phyloP scores from a whole-genome alignment of 2,113 vertebrate genomes.

The Hippocampus abdominalis region DNA sequence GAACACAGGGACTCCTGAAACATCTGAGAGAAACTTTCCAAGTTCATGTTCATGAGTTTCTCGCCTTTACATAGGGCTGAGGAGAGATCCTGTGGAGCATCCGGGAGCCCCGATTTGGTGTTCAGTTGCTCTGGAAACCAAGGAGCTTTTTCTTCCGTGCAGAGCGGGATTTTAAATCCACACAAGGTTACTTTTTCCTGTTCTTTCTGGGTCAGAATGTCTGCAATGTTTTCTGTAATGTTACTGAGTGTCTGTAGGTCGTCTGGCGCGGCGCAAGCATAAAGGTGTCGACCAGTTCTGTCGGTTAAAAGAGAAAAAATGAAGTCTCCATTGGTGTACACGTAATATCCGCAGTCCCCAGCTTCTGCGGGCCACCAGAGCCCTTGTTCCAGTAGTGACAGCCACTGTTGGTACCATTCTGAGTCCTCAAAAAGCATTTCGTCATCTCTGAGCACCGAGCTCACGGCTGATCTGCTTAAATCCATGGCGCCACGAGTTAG shows the following conservation, averaged over 20 bases:
- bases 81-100: conserved; percentile 83
- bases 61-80: conserved; percentile 80
- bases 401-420: conserved; percentile 88
- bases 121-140: conserved; percentile 73
- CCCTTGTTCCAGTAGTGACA: conserved; percentile 83
- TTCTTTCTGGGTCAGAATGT: conserved; percentile 67
- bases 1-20: conserved; percentile 81
- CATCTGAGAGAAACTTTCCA: conserved; percentile 85
- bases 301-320: conserved; percentile 92
- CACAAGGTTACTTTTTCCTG: conserved; percentile 77
- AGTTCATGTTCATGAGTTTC: conserved; percentile 84
- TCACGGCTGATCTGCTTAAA: conserved; percentile 63
- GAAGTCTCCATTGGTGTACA: conserved; percentile 85
- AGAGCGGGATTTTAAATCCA: conserved; percentile 85
- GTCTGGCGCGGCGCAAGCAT: conserved; percentile 78
- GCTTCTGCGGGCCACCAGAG: conserved; percentile 91
- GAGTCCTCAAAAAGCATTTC: conserved; percentile 70
- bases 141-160: conserved; percentile 68
- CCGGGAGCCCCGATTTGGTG: conserved; percentile 51
- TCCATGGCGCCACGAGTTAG: conserved; percentile 79
- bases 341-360: conserved; percentile 88
- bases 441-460: conserved; percentile 51
- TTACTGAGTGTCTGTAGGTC: conserved; percentile 71
- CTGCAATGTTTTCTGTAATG: conserved; percentile 70
- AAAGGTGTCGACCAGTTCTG: conserved; percentile 82